Evolutionary conservation across 1,140 invertebrate species (phyloP).

Genomic region (Bombus huntii): DNA sequence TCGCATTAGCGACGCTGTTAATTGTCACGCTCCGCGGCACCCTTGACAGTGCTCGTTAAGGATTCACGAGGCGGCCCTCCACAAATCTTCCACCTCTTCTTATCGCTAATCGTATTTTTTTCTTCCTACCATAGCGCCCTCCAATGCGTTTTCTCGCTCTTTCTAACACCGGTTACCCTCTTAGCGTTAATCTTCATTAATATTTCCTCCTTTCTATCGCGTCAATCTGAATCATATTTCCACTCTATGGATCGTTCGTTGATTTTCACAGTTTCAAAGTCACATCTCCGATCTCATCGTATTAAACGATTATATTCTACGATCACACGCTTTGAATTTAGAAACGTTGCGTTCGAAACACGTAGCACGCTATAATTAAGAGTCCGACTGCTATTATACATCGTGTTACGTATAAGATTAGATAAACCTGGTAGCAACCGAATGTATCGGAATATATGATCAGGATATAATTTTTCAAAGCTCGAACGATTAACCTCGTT

Average conservation of each 20-base stretch:
- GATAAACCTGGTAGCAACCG: too few species aligned
- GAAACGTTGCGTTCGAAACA: background rate
- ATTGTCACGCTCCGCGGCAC: constrained; percentile 17
- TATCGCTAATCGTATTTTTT: background rate
- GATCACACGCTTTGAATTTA: background rate
- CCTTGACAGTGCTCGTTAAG: constrained; percentile 16
- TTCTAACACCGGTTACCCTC: background rate
- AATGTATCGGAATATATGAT: too few species aligned
- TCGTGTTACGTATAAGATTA: background rate
- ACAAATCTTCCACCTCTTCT: background rate
- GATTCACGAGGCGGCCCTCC: background rate
- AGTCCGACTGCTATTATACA: too few species aligned
- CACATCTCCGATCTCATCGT: background rate
- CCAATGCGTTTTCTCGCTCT: background rate
- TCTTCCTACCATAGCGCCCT: background rate
- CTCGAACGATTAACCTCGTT: too few species aligned
- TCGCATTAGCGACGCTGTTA: constrained; percentile 59
- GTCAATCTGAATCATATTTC: background rate
- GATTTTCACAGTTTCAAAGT: background rate
- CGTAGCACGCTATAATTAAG: background rate
- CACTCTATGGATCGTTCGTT: background rate
- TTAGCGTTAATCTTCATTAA: background rate
- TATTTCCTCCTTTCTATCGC: background rate
- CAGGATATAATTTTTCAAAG: too few species aligned
- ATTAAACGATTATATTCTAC: background rate